Base-by-base conservation (phyloP, 2,797 vertebrate genomes). In the Trachops cirrhosus region DNA sequence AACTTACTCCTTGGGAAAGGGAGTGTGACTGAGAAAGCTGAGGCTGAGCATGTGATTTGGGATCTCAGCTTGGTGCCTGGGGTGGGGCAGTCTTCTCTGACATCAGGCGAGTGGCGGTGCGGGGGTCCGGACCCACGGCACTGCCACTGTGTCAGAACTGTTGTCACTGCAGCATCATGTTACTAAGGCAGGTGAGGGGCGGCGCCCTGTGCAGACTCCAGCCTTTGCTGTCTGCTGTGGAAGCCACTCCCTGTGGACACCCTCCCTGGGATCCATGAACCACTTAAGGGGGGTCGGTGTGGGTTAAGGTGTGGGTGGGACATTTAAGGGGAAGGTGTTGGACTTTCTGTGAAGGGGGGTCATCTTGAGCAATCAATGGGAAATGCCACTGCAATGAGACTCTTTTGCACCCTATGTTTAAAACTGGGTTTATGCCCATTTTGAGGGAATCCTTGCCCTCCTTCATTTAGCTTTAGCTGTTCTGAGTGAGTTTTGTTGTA, bases 111-210 rank as follows among this genome's bases (percentile, higher is more conserved):
- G 24, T 26, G 57, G 57, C 24, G 1, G 24, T 26, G 0, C 5
- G 2, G 46, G 44, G 32, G 29, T 50, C 70, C 34, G 21, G 48
- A n/a, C 77, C 48, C 1, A 0, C 1, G 8, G 44, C 22, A 19
- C 19, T 19, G 2, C 50, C 3, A 4, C 37, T 6, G 0, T 2
- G 6, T 70, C 22, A 9, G 32, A 18, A 29, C 24, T 3, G 0
- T 52, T 46, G 64, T 44, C 64, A 24, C 15, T 7, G 5, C 57
- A 22, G 5, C 46, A 0, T 0, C 7, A 9, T 37, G 4, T 62
- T n/a, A 37, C 22, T 18, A 3, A n/a, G 54, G 75, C 44, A 22
- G 0, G 2, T 26, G 7, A 11, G 48, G 0, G 1, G 24, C 3
- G 2, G 32, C 18, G 68, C 59, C 77, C 57, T 57, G 34, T 8